phyloP scores from a whole-genome alignment of 2,888 invertebrate species.

The Amblyjoppa proteus region DNA sequence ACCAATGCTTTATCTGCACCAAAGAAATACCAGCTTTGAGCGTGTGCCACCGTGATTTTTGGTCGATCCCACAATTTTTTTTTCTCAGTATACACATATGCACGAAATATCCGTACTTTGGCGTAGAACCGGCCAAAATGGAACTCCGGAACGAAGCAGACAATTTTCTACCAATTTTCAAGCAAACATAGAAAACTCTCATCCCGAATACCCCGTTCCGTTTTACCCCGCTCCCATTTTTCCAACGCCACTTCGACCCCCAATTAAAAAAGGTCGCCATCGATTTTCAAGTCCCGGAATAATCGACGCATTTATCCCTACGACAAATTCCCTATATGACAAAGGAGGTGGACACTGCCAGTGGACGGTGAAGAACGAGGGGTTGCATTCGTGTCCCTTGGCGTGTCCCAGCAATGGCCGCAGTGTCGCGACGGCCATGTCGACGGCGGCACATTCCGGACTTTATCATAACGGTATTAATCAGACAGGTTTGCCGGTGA shows the following conservation, averaged over 20 bases:
- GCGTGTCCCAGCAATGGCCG: neutral
- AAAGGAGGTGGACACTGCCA: neutral
- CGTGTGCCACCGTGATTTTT: too few species aligned
- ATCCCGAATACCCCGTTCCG: too few species aligned
- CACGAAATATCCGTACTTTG: too few species aligned
- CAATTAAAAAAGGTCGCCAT: neutral
- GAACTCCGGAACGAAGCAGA: too few species aligned
- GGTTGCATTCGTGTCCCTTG: constrained; percentile 30
- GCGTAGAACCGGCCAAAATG: too few species aligned
- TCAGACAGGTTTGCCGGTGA: constrained; percentile 68
- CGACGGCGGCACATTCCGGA: constrained; percentile 72
- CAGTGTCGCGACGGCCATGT: constrained; percentile 14
- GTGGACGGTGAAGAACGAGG: constrained; percentile 50
- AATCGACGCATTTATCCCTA: neutral
- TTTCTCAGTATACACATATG: too few species aligned
- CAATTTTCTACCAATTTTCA: too few species aligned
- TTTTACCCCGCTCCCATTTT: neutral
- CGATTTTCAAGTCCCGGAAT: neutral
- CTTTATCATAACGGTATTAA: constrained; percentile 76
- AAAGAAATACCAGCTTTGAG: too few species aligned
- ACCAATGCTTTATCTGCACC: too few species aligned
- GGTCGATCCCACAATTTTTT: too few species aligned
- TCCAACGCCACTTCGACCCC: neutral
- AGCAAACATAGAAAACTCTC: too few species aligned
- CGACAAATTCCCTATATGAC: constrained; percentile 20